Conservation (phyloP, 2,113 vertebrate genomes). For the Sorex araneus region DNA sequence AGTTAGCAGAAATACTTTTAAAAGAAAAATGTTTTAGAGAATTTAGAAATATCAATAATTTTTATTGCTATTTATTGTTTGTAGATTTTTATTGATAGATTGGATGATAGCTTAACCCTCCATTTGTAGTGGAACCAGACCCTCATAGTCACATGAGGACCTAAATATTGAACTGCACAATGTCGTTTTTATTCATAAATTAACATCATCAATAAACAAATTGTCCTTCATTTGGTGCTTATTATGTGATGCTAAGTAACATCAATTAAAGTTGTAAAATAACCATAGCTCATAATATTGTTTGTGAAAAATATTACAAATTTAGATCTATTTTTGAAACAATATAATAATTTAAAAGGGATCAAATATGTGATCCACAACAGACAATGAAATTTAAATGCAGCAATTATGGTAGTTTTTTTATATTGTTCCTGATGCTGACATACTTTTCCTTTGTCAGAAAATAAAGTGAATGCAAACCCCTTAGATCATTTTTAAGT, state of each 20-base stretch:
- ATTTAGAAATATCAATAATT: too few species aligned
- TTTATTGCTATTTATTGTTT: too few species aligned
- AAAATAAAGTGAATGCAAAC: slow-evolving; percentile 64
- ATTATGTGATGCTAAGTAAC: slow-evolving; percentile 32
- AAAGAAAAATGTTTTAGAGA: too few species aligned
- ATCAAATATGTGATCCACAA: background rate
- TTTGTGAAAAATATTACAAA: slow-evolving; percentile 14
- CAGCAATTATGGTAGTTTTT: background rate
- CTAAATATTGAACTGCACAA: too few species aligned
- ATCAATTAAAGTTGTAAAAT: background rate
- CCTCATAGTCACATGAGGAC: too few species aligned
- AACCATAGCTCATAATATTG: background rate
- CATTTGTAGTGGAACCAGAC: too few species aligned
- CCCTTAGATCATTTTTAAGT: slow-evolving; percentile 51
- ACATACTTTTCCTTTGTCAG: slow-evolving; percentile 51
- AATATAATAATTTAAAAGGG: slow-evolving; percentile 47
- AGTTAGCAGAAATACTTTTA: too few species aligned
- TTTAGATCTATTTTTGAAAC: slow-evolving; percentile 49
- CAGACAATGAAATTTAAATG: slow-evolving; percentile 54
- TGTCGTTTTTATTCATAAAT: too few species aligned
- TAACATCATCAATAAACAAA: background rate
- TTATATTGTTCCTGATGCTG: background rate
- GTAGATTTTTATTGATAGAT: too few species aligned
- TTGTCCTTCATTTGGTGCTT: too few species aligned
- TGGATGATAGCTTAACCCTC: too few species aligned